Percentiles rank a stretch among this genome's conserved stretches.
Evolutionary conservation across 2,113 vertebrate genomes (phyloP).

Genomic region (Odocoileus hemionus): DNA sequence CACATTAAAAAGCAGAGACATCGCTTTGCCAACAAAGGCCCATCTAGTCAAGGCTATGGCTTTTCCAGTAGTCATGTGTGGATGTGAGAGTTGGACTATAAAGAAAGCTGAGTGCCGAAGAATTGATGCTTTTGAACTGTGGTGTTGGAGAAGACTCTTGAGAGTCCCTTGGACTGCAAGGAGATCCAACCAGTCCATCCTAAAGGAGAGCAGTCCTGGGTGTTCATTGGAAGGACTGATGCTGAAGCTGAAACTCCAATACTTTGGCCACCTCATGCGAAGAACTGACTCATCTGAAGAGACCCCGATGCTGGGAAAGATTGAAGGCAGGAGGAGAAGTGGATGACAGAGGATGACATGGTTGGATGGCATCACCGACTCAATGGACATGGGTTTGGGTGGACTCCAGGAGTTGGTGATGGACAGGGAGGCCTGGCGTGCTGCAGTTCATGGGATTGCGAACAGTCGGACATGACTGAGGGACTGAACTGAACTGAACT

Average conservation of each 20-base stretch:
- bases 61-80: neutral
- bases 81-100: neutral
- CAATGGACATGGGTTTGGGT: neutral
- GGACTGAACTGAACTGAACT: neutral
- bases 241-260: neutral
- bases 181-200: neutral
- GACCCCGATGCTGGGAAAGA: neutral
- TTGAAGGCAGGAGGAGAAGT: neutral
- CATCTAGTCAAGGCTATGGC: neutral
- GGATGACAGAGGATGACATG: neutral
- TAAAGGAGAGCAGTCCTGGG: neutral
- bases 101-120: accelerated
- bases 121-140: neutral
- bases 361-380: neutral
- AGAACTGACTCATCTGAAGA: neutral
- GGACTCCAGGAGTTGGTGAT: neutral
- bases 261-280: neutral
- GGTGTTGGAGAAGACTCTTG: neutral
- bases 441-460: accelerated
- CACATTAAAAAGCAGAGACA: neutral
- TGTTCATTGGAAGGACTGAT: neutral
- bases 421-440: neutral
- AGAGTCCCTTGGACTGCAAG: neutral
- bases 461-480: neutral
- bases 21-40: neutral